phyloP scores from a whole-genome alignment of 2,888 invertebrate genomes.

The Philopedon plagiatum region DNA sequence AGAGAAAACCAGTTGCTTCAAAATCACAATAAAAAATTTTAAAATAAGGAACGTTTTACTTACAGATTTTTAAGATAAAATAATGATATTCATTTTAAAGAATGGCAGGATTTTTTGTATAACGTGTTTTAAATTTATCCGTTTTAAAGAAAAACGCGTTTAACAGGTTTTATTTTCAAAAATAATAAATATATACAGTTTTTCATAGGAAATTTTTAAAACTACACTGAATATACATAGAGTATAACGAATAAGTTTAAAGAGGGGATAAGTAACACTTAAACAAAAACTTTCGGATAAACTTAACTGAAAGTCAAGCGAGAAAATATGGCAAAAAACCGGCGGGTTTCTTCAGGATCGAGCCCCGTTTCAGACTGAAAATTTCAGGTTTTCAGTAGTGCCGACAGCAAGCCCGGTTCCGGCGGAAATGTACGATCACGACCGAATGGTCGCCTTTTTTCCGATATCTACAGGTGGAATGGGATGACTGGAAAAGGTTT shows the following conservation, averaged over 20 bases:
- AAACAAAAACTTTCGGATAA: slow-evolving; percentile 25
- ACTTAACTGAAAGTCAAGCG: slow-evolving; percentile 36
- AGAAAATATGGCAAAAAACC: slow-evolving; percentile 35
- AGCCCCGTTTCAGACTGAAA: slow-evolving; percentile 57
- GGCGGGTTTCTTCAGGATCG: slow-evolving; percentile 41
- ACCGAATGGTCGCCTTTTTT: slow-evolving; percentile 52
- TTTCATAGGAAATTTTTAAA: no score
- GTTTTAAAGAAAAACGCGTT: no score
- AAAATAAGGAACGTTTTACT: not conserved
- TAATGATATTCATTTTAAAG: not conserved
- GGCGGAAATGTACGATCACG: slow-evolving; percentile 48
- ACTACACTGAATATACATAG: not conserved
- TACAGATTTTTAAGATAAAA: not conserved
- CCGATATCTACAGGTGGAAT: slow-evolving; percentile 59
- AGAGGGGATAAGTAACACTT: not conserved
- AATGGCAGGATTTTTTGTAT: not conserved
- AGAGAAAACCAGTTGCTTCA: slow-evolving; percentile 9
- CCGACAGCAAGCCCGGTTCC: slow-evolving; percentile 46
- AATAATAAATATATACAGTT: no score
- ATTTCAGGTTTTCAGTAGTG: slow-evolving; percentile 49
- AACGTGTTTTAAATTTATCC: not conserved
- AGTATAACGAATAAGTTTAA: not conserved
- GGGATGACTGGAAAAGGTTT: slow-evolving; percentile 2
- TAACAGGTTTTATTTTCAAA: no score
- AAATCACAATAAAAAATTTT: not conserved